Evolutionary conservation across 2,113 vertebrate species (phyloP).

Genomic region (Madoqua kirkii): DNA sequence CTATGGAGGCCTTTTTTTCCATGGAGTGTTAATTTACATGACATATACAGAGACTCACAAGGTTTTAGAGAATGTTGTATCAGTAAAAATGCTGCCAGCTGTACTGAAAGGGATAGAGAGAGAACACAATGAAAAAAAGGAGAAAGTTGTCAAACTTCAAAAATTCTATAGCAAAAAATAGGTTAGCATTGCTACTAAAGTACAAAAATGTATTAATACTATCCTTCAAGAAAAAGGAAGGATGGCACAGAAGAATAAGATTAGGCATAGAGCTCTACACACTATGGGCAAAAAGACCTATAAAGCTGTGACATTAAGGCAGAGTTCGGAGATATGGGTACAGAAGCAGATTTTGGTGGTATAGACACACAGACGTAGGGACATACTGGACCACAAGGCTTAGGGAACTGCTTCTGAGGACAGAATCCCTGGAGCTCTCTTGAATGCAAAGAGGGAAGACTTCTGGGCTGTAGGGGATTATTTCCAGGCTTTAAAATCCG

Average conservation of each 20-base stretch:
- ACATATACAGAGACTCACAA: background rate
- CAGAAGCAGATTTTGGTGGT: too few relatives aligned
- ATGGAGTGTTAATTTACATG: background rate
- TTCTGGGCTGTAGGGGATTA: too few relatives aligned
- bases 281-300: background rate
- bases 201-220: background rate
- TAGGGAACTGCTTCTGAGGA: background rate
- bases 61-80: background rate
- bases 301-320: background rate
- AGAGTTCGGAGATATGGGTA: fast-evolving
- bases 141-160: background rate
- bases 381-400: background rate
- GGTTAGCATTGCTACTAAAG: background rate
- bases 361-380: background rate
- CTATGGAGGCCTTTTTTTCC: background rate
- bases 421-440: background rate
- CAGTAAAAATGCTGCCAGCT: background rate
- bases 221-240: background rate
- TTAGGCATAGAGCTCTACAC: background rate
- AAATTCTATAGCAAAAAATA: background rate
- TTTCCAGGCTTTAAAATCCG: background rate
- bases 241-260: background rate
- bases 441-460: background rate
- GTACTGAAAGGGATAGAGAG: background rate
- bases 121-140: background rate